Evolutionary conservation across 2,797 vertebrate species (phyloP).

Genomic region (Microchirus variegatus): DNA sequence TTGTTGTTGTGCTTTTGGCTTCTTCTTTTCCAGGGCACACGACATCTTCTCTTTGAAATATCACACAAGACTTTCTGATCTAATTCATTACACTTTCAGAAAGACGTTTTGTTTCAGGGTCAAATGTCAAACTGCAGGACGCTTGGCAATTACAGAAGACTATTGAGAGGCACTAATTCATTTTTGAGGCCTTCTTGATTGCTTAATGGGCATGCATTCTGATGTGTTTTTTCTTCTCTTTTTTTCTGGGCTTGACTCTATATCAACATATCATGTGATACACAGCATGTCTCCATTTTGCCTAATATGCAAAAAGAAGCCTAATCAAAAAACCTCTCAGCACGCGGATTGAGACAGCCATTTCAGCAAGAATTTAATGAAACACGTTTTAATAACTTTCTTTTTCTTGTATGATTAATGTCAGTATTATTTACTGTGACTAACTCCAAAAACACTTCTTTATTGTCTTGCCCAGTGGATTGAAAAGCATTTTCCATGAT

Average conservation of each 20-base stretch:
- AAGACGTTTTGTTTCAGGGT: conserved; percentile 6
- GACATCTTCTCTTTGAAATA: not conserved
- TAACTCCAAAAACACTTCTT: too few relatives aligned
- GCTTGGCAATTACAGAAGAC: conserved; percentile 11
- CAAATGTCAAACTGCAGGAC: conserved; percentile 19
- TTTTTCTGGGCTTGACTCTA: conserved; percentile 2
- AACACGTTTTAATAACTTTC: too few relatives aligned
- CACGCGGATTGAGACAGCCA: conserved; percentile 9
- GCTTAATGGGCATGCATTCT: conserved; percentile 15
- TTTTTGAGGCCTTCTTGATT: conserved; percentile 21
- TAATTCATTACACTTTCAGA: not conserved
- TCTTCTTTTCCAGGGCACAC: not conserved
- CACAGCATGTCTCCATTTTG: conserved; percentile 24
- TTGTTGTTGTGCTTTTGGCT: too few relatives aligned
- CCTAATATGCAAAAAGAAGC: conserved; percentile 14
- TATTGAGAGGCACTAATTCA: conserved; percentile 2
- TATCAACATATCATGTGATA: conserved; percentile 30
- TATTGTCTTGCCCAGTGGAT: too few relatives aligned
- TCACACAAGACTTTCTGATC: conserved; percentile 1
- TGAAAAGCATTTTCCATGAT: too few relatives aligned
- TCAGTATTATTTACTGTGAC: too few relatives aligned
- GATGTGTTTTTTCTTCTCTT: conserved; percentile 28
- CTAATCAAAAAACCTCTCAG: conserved; percentile 12
- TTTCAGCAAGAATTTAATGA: not conserved
- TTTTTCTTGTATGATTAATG: too few relatives aligned